phyloP scores from a whole-genome alignment of 2,797 vertebrate genomes.

The Lithobates sylvaticus region DNA sequence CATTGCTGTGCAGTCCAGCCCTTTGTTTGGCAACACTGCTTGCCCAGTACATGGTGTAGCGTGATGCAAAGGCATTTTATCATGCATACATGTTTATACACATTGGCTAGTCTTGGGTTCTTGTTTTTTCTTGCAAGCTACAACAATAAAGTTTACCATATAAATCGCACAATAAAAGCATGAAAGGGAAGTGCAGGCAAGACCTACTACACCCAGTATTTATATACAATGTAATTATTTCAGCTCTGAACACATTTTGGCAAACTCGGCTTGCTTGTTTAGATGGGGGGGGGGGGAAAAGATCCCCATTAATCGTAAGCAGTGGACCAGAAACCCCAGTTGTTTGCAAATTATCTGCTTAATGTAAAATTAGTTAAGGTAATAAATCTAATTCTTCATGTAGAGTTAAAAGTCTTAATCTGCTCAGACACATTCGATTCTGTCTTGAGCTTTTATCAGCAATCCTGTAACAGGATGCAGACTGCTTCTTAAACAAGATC shows the following conservation, averaged over 20 bases:
- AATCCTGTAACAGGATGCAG: too few relatives aligned
- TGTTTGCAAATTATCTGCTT: neutral
- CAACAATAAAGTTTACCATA: neutral
- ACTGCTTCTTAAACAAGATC: neutral
- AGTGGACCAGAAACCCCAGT: neutral
- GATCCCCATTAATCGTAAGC: neutral
- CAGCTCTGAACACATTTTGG: neutral
- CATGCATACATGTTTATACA: neutral
- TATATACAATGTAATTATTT: neutral
- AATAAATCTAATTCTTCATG: too few relatives aligned
- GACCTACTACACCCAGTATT: neutral
- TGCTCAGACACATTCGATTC: too few relatives aligned
- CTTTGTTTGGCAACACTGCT: conserved; percentile 14
- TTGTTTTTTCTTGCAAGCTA: neutral
- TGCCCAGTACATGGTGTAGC: neutral
- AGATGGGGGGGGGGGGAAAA: too few relatives aligned
- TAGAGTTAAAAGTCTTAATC: too few relatives aligned
- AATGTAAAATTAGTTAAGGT: neutral
- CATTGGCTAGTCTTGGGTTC: neutral
- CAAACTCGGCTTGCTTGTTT: neutral
- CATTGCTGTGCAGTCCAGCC: conserved; percentile 24
- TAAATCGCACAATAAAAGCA: neutral
- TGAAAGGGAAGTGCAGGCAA: neutral
- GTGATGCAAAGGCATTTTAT: neutral
- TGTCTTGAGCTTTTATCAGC: too few relatives aligned